phyloP scores from a whole-genome alignment of 2,113 vertebrate genomes.

The Oryzias woworae region DNA sequence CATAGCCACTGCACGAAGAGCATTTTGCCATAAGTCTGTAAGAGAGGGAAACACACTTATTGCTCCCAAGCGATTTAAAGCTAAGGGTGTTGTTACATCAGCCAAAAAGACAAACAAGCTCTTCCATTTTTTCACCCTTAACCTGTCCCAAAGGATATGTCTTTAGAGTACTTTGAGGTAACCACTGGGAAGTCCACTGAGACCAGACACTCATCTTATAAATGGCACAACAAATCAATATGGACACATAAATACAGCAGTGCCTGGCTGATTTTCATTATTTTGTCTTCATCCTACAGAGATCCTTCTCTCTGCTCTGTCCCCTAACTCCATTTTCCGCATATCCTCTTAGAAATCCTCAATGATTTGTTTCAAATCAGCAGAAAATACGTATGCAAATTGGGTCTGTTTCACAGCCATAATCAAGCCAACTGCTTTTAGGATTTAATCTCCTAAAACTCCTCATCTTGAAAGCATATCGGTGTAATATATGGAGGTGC shows the following conservation, averaged over 20 bases:
- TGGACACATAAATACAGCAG: constrained; percentile 12
- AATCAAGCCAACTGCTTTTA: background rate
- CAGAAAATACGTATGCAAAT: background rate
- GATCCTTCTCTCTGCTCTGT: too few relatives aligned
- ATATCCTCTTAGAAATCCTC: background rate
- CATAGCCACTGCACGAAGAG: too few relatives aligned
- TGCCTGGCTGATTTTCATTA: constrained; percentile 12
- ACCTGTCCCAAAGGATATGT: constrained; percentile 12
- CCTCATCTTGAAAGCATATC: background rate
- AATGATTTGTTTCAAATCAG: background rate
- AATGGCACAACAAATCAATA: constrained; percentile 41
- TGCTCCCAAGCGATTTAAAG: too few relatives aligned
- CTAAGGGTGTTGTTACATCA: constrained; percentile 6
- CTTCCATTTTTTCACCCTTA: background rate
- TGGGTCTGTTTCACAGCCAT: background rate
- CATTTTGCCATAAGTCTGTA: too few relatives aligned
- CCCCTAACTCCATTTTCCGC: too few relatives aligned
- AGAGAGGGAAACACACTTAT: too few relatives aligned
- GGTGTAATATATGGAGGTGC: background rate
- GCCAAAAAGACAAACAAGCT: background rate
- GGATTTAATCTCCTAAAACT: background rate
- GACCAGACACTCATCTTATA: constrained; percentile 41
- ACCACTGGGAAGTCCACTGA: constrained; percentile 29
- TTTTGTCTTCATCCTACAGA: constrained; percentile 4
- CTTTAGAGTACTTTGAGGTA: constrained; percentile 22